phyloP scores from a whole-genome alignment of 2,113 vertebrate genomes.

The Albula glossodonta region DNA sequence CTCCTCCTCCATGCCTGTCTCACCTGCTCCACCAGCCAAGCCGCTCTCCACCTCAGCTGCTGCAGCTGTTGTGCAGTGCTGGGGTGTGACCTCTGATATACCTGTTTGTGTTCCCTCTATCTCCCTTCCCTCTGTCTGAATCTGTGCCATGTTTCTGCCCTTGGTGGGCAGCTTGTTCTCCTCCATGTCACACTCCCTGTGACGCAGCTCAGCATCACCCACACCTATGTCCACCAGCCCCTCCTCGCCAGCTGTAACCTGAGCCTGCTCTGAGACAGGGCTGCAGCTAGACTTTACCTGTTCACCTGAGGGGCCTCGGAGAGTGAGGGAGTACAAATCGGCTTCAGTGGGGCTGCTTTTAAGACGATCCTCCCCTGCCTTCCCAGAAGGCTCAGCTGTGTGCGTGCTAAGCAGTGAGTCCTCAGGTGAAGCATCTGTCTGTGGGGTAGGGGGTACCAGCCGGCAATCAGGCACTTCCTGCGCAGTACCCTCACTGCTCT shows the following conservation, averaged over 20 bases:
- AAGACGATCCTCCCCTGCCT: neutral
- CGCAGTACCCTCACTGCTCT: constrained; percentile 8
- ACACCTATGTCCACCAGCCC: neutral
- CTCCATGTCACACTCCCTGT: neutral
- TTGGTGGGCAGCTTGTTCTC: neutral
- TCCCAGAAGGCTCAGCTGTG: neutral
- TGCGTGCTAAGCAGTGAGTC: neutral
- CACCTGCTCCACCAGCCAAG: neutral
- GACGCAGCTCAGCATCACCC: neutral
- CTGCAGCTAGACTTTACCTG: constrained; percentile 20
- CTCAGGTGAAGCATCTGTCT: neutral
- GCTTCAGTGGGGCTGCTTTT: neutral
- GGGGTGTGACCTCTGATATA: neutral
- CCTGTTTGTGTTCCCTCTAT: constrained; percentile 1
- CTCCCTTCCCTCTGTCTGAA: constrained; percentile 14
- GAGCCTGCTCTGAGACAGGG: constrained; percentile 13
- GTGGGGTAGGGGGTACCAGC: neutral
- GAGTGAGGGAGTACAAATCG: constrained; percentile 11
- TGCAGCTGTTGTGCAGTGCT: neutral
- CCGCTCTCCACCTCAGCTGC: neutral
- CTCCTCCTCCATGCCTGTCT: constrained; percentile 3
- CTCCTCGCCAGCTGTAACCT: neutral
- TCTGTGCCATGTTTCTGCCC: constrained; percentile 11
- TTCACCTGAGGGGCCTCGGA: neutral
- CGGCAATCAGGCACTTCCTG: neutral